Evolutionary conservation across 2,888 invertebrate genomes (phyloP).

Genomic region (Formica aserva): DNA sequence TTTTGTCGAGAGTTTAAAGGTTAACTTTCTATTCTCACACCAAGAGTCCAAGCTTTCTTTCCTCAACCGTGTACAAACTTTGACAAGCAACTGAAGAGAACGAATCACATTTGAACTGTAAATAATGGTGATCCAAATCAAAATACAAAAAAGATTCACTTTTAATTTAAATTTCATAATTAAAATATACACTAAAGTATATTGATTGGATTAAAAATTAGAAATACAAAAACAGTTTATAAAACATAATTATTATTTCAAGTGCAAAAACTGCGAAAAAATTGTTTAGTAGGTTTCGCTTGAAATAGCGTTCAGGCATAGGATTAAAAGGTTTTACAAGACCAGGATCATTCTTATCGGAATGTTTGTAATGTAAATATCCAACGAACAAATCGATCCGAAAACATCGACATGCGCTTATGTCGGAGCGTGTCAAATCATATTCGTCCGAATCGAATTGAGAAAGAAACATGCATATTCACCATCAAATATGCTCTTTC

Average conservation of each 20-base stretch:
- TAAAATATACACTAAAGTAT: background rate
- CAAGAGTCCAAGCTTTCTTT: background rate
- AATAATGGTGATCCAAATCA: background rate
- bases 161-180: background rate
- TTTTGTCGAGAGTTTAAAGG: background rate
- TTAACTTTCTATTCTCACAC: background rate
- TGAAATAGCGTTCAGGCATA: background rate
- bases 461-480: constrained; percentile 61
- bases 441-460: background rate
- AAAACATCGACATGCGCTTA: background rate
- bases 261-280: background rate
- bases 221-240: background rate
- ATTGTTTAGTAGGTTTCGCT: background rate
- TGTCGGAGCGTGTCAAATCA: background rate
- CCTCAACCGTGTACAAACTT: background rate
- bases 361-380: constrained; percentile 55
- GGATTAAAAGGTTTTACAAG: background rate
- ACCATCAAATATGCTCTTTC: constrained; percentile 41
- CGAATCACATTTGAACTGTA: background rate
- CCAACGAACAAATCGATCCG: constrained; percentile 45
- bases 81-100: background rate
- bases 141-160: background rate
- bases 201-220: background rate
- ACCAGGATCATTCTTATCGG: constrained; percentile 21
- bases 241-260: background rate